Percentiles rank a stretch among this genome's conserved stretches.
Conservation (phyloP, 1,140 invertebrate genomes). For the Bursaphelenchus mucronatus region DNA sequence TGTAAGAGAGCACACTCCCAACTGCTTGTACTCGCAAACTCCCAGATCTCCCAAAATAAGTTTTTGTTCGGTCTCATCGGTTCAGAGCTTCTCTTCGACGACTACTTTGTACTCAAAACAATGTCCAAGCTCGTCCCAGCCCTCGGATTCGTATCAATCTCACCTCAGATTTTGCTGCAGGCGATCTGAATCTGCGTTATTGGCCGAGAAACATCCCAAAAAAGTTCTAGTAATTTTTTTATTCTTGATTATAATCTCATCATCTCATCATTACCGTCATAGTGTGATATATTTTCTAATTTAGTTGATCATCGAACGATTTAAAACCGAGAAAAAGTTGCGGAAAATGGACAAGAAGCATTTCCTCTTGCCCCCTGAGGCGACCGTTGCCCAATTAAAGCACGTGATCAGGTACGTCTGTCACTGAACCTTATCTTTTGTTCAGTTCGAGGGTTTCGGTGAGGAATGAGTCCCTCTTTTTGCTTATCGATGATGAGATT, state of each 20-base stretch:
- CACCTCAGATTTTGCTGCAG: not conserved
- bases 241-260: not conserved
- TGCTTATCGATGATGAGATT: conserved; percentile 11
- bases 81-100: conserved; percentile 11
- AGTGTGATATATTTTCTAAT: not conserved
- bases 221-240: not conserved
- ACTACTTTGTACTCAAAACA: not conserved
- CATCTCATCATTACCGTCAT: not conserved
- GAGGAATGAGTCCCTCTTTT: not conserved
- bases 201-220: conserved; percentile 5
- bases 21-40: conserved; percentile 6
- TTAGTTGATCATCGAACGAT: conserved; percentile 11
- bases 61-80: conserved; percentile 9
- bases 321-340: conserved; percentile 1
- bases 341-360: not conserved
- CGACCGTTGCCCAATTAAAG: conserved; percentile 12
- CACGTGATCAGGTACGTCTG: conserved; percentile 9
- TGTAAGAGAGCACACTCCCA: not conserved
- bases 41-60: conserved; percentile 1
- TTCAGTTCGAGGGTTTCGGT: conserved; percentile 7
- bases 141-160: not conserved
- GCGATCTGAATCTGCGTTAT: conserved; percentile 4
- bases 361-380: conserved; percentile 12
- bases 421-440: not conserved
- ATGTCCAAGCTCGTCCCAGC: not conserved